Base-by-base conservation (phyloP, 2,113 vertebrate genomes). In the Hylia prasina region DNA sequence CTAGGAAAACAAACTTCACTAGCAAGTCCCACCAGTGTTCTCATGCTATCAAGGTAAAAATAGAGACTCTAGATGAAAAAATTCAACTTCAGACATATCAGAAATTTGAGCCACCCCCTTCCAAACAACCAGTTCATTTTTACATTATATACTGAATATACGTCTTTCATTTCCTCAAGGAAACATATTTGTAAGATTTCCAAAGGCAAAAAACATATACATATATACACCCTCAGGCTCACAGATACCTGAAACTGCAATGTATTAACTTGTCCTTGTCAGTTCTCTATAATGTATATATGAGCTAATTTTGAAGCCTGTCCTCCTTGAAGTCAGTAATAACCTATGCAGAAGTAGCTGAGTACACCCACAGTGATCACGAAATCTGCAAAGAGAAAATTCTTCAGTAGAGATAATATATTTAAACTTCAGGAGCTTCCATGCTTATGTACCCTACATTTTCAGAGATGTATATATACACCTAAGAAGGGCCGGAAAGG, bases 21-120 rank as follows among this genome's bases (percentile, higher is more conserved):
- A 82, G 37, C 75, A 82, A 90, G 71, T 86, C 66, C 50, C 70
- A 93, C 58, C 63, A 73, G 58, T 21, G 30, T 79, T 91, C 89
- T 85, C 42, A 79, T 69, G 54, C 31, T 93, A 69, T 69, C 50
- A 47, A 96, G 54, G 63, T 47, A 96, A 94, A 97, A 95, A 66
- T 31, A 91, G 63, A 50, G 50, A 69, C 6, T 69, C 45, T 91
- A 54, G 82, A 93, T 85, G 75, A 95, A 96, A 87, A 92, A 89
- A 91, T 42, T 85, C 23, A 78, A 42, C 61, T 87, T 95, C 69
- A 80, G 60, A 82, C 53, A 50, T 69, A 82, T 65, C 63, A 95
- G 48, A 93, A 95, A 94, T 72, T 72, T 0, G 3, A 95, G 61
- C 73, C 57, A 60, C n/a, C 31, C n/a, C 70, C 61, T 91, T 65